A percentile compares a stretch with the other conserved stretches of the same genome.
phyloP scores from a whole-genome alignment of 2,797 vertebrate genomes.

The Todus mexicanus region DNA sequence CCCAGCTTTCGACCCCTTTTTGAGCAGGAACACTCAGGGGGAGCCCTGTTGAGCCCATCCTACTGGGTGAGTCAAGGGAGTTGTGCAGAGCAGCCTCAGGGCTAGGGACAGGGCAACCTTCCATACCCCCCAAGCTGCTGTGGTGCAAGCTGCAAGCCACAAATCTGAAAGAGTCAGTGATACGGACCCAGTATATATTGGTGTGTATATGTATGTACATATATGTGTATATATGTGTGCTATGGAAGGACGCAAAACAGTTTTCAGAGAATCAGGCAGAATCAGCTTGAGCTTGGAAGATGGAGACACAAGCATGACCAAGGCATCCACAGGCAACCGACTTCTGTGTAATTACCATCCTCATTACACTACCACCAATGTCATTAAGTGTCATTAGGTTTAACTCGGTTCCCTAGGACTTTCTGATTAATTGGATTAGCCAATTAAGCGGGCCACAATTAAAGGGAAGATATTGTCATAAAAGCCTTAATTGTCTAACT shows the following conservation, averaged over 20 bases:
- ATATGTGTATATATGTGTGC: not conserved
- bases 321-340: not conserved
- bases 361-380: not conserved
- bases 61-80: not conserved
- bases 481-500: constrained; percentile 5
- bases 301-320: not conserved
- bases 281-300: not conserved
- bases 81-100: not conserved
- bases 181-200: not conserved
- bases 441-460: constrained; percentile 35
- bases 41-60: not conserved
- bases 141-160: not conserved
- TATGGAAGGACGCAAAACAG: not conserved
- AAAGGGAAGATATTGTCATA: constrained; percentile 7
- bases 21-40: not conserved
- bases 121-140: accelerated
- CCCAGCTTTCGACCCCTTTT: not conserved
- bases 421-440: constrained; percentile 43
- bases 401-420: not conserved
- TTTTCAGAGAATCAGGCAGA: not conserved
- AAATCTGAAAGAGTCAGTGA: not conserved
- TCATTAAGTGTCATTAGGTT: constrained; percentile 23
- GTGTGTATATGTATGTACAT: no score
- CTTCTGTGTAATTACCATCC: not conserved
- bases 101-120: not conserved